Evolutionary conservation across 2,113 vertebrate species (phyloP).

Genomic region (Typhlomys cinereus): DNA sequence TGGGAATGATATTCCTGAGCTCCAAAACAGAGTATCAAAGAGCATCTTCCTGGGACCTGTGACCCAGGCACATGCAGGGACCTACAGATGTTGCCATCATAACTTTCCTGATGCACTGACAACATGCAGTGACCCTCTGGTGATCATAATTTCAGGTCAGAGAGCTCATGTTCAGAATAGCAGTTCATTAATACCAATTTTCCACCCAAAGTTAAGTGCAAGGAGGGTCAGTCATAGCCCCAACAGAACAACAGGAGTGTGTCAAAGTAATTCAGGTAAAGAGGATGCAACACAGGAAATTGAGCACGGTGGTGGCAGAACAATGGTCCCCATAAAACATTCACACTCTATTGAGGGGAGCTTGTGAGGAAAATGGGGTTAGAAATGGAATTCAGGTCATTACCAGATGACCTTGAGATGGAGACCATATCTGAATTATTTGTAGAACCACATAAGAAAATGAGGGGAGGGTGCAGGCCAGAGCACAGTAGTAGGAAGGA

Average conservation of each 20-base stretch:
- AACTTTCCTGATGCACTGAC: background rate
- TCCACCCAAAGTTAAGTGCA: no score
- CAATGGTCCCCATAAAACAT: fast-evolving
- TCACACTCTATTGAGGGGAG: fast-evolving
- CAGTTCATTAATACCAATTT: background rate
- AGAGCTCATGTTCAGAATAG: background rate
- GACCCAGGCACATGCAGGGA: background rate
- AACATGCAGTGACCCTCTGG: background rate
- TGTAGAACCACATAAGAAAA: no score
- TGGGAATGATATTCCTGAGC: background rate
- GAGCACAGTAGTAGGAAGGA: fast-evolving
- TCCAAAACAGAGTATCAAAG: fast-evolving
- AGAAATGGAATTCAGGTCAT: background rate
- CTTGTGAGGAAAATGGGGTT: no score
- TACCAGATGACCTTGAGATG: background rate
- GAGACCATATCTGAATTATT: background rate
- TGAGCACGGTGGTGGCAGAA: fast-evolving
- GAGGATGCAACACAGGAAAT: fast-evolving
- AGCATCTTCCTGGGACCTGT: background rate
- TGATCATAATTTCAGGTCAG: slow-evolving; percentile 42
- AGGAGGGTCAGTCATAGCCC: background rate
- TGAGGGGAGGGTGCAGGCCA: no score
- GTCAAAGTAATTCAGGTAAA: background rate
- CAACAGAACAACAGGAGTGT: fast-evolving
- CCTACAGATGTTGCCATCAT: background rate